Evolutionary conservation across 2,888 invertebrate genomes (phyloP), one percentile per base, ranked within the genome.

Genomic region (Pilophorus perplexus): DNA sequence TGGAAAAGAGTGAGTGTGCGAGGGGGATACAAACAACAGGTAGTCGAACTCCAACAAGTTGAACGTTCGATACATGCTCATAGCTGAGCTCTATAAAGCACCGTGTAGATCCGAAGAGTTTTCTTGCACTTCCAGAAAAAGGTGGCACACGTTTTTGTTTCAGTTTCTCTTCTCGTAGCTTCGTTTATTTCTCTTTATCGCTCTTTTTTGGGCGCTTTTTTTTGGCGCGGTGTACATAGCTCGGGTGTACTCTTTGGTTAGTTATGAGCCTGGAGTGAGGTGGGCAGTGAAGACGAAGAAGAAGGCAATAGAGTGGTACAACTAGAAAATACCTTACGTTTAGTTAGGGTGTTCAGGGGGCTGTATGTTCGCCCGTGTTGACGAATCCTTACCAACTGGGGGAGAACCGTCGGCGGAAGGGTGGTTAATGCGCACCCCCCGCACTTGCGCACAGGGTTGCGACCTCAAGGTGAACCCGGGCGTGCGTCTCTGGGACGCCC

Each of bases 11-110:
- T n/a, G n/a, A n/a, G 46, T 62, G 62, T 62, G 62, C 62, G 52
- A 52, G 60, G 62, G 59, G 33, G 60, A 23, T 28, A 46, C 38
- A 62, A 62, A 62, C 62, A 62, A 62, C 62, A 62, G 62, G 62
- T 62, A 62, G 62, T 62, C 48, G 62, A 62, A 62, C 62, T 62
- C 62, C 62, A 62, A 62, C 62, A 62, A 62, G 62, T 62, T 62
- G 62, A 62, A 28, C 62, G 62, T 48, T 62, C 62, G 62, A 62
- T 62, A 62, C 46, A 25, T 14, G 59, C 40, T 37, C 38, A 23
- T 46, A 46, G 46, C 23, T 5, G 44, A 46, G 46, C 46, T 14
- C 46, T 10, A 5, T 46, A 46, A 46, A 25, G 46, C 46, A 46
- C 25, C 46, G 25, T 23, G 46, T 23, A 20, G 46, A 10, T n/a